Evolutionary conservation across 2,888 invertebrate genomes (phyloP), one percentile per base, ranked within the genome.

Genomic region (Tetragonisca angustula): DNA sequence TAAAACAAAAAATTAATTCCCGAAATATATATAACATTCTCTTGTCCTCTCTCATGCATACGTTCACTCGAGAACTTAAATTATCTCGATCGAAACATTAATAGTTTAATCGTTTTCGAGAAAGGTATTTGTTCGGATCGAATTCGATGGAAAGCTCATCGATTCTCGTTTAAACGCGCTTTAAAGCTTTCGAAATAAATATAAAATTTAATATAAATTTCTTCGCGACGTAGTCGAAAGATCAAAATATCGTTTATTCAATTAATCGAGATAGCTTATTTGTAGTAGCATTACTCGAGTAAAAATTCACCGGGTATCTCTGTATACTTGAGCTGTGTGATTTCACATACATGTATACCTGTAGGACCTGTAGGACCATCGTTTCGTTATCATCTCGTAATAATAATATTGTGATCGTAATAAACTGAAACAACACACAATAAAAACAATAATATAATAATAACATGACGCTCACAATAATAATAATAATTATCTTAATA

Each of bases 391-490:
- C 79, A 43, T 70, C 50, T 75, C 59, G n/a, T 65, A 81, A 75
- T 88, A 86, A 86, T 90, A 85, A 90, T 89, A 87, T 89, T 87
- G 91, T 90, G 93, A 90, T 90, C 89, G 89, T 90, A 85, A 91
- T 91, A 91, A 76, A 91, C 91, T 91, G 93, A 95, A 95, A 95
- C 95, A 95, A 95, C 94, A 94, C 94, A 94, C 94, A 94, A 94
- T 94, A 93, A 94, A 94, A 94, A 94, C 94, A 94, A 94, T 94
- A 94, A 94, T 93, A 94, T 94, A 94, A 94, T 94, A 94, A 93
- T 94, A 94, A 94, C 94, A 93, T 93, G 94, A 92, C 94, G 94
- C 92, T 93, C 93, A 94, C 94, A 94, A 94, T 94, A 95, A 95
- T 94, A 94, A 94, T 93, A 91, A 92, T 91, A n/a, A n/a, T 88